phyloP scores from a whole-genome alignment of 1,140 invertebrate species.

The Paraescarpia echinospica region DNA sequence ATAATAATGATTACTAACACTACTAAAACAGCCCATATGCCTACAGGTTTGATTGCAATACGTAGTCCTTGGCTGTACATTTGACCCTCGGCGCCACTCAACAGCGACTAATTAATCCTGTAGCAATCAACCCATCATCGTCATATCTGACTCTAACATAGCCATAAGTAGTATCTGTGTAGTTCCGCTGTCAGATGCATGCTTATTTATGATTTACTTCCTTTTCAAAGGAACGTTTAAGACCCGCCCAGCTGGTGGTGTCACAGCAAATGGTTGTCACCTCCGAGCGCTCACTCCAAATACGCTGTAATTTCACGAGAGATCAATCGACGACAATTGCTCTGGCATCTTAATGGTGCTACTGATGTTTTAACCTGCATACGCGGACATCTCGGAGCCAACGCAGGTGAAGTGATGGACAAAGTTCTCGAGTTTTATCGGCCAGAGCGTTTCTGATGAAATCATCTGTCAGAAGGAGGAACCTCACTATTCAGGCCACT shows the following conservation, averaged over 20 bases:
- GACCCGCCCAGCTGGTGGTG: not conserved
- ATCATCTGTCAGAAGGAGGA: not conserved
- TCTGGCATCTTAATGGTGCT: not conserved
- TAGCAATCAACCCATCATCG: not conserved
- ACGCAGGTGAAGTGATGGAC: not conserved
- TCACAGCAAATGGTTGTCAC: not conserved
- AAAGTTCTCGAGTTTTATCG: not conserved
- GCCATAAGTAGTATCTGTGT: not conserved
- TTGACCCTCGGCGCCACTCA: not conserved
- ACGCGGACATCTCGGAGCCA: not conserved
- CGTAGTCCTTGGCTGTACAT: not conserved
- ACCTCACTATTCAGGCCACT: no score
- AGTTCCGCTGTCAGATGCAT: not conserved
- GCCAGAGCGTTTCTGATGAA: not conserved
- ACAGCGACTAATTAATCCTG: not conserved
- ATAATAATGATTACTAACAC: no score
- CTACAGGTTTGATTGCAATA: not conserved
- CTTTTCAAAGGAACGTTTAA: not conserved
- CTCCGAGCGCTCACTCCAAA: not conserved
- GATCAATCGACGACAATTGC: not conserved
- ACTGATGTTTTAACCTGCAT: not conserved
- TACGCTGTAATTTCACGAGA: not conserved
- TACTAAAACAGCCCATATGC: not conserved
- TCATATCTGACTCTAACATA: not conserved
- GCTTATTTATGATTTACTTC: not conserved